Conservation (phyloP, 53 echinoderm and acorn worm species). For the Crossaster papposus region DNA sequence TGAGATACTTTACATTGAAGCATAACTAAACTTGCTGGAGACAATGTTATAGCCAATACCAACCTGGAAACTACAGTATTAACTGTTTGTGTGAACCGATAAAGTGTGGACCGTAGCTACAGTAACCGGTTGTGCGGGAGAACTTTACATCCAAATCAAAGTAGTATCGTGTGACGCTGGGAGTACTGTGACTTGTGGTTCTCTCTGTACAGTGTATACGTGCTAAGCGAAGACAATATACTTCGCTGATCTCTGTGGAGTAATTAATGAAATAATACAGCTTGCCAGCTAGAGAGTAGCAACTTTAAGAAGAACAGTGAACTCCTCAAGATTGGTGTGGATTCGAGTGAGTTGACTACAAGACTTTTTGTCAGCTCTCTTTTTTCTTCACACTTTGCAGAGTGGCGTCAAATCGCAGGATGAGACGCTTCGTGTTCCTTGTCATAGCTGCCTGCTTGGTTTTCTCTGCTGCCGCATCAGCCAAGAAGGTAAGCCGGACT, state of each 20-base stretch:
- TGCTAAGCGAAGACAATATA: background rate
- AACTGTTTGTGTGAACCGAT: background rate
- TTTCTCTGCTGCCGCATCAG: slow-evolving; percentile 26
- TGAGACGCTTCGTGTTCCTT: slow-evolving; percentile 9
- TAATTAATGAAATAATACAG: slow-evolving; percentile 1
- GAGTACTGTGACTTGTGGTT: background rate
- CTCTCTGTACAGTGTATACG: background rate
- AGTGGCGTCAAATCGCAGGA: background rate
- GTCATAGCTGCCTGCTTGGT: slow-evolving; percentile 42
- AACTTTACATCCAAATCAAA: background rate
- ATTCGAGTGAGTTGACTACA: background rate
- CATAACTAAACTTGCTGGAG: background rate
- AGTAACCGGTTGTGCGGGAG: background rate
- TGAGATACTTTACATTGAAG: background rate
- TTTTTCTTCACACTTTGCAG: slow-evolving; percentile 18
- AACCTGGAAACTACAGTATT: background rate
- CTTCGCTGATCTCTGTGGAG: slow-evolving; percentile 8
- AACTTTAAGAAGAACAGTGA: background rate
- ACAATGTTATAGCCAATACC: background rate
- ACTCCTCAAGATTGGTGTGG: background rate
- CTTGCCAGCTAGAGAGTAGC: slow-evolving; percentile 7
- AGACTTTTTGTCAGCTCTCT: background rate
- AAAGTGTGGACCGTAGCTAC: background rate
- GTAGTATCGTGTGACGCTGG: background rate
- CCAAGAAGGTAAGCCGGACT: background rate